Evolutionary conservation across 1,140 invertebrate species (phyloP).

Genomic region (Meloidogyne hapla): DNA sequence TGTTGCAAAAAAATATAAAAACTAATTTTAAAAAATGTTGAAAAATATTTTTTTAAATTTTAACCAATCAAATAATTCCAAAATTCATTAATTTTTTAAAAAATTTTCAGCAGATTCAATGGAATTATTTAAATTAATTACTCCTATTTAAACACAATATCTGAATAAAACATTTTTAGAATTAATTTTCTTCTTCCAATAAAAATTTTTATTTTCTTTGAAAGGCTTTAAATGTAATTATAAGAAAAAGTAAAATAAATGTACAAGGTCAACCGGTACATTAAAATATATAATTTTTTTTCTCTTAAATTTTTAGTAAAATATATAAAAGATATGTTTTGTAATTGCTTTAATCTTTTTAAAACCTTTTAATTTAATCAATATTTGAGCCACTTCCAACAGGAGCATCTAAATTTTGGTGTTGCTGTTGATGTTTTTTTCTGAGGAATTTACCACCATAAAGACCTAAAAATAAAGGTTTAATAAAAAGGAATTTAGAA

Average conservation of each 20-base stretch:
- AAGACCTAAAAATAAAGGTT: constrained; percentile 38
- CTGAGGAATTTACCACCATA: constrained; percentile 43
- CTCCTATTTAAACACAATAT: no score
- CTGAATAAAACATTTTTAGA: no score
- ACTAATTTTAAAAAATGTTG: no score
- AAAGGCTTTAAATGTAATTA: neutral
- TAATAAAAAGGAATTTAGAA: neutral
- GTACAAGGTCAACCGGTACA: constrained; percentile 1
- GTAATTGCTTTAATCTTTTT: neutral
- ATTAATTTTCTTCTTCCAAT: no score
- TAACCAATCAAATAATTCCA: no score
- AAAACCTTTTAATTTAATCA: neutral
- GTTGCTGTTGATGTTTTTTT: constrained; percentile 24
- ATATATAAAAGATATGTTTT: neutral
- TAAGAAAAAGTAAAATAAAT: neutral
- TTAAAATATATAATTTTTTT: neutral
- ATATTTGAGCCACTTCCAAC: neutral
- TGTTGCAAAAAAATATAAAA: no score
- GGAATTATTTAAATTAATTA: no score
- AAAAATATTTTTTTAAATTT: no score
- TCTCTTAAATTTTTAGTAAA: no score
- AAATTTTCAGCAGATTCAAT: no score
- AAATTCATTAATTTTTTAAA: no score
- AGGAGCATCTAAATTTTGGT: neutral
- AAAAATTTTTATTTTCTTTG: no score